Evolutionary conservation across 2,888 invertebrate genomes (phyloP), one percentile per base, ranked within the genome.

Genomic region (Nesidiocoris tenuis): DNA sequence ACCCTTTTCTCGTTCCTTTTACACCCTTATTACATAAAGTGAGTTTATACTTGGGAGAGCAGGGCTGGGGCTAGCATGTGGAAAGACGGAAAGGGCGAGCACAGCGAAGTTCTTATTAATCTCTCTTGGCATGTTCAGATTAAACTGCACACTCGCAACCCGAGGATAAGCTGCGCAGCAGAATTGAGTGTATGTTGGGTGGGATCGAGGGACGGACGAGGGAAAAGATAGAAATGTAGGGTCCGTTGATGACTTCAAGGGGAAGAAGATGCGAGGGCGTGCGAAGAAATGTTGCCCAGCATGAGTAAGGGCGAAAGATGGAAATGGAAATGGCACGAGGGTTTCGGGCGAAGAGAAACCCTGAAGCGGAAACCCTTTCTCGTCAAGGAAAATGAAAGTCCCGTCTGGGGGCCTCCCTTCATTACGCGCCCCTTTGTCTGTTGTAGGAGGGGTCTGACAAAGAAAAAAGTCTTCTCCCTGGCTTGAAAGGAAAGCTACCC

Each of bases 51-150:
- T 65, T 39, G 39, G n/a, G 39, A 39, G 39, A 39, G 39, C 39
- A 39, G 39, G 12, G 12, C 5, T 12, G 12, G 39, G 3, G 12
- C 5, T 39, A 39, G 39, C 39, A 39, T 39, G 12, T 12, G 39
- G 25, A 65, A 16, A 65, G 65, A 65, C 23, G 39, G 25, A 25
- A 65, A 65, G 17, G 24, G 24, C n/a, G 65, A 19, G 65, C 16
- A 25, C n/a, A n/a, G n/a, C n/a, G 65, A 22, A 65, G 65, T 65
- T 65, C 65, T 65, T 65, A 65, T 65, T 65, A 65, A 65, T 65
- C 65, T 65, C 65, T 39, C 65, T 65, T 24, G 65, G 24, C 63
- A 25, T 25, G 65, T 24, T 65, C 25, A 65, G 65, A 65, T 65
- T 65, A 65, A 65, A 65, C 39, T 65, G 24, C 18, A n/a, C 5